Evolutionary conservation across 2,113 vertebrate species (phyloP).

Genomic region (Tretioscincus oriximinensis): DNA sequence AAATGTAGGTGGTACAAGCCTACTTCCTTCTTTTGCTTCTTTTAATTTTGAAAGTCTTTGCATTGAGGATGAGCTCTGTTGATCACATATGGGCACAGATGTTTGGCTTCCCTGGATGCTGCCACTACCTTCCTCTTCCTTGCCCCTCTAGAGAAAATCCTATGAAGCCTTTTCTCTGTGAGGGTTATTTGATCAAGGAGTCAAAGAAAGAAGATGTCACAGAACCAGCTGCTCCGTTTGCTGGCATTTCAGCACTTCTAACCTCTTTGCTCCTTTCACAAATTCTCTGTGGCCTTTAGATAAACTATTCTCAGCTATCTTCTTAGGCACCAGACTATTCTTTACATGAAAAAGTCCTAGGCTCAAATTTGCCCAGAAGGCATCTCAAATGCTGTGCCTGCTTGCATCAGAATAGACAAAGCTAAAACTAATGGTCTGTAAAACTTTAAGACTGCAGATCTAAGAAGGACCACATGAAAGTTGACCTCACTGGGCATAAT

Average conservation of each 20-base stretch:
- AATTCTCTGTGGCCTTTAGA: not conserved
- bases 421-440: not conserved
- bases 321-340: not conserved
- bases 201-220: not conserved
- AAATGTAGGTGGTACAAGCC: not conserved
- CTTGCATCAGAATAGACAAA: not conserved
- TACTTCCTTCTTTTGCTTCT: not conserved
- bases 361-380: too few species aligned
- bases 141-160: constrained; percentile 16
- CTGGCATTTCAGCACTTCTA: not conserved
- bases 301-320: not conserved
- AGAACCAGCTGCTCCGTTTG: not conserved
- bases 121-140: not conserved
- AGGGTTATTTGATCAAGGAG: constrained; percentile 20
- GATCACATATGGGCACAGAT: not conserved
- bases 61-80: not conserved
- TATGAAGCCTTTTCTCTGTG: not conserved
- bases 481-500: too few species aligned
- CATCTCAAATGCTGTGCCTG: too few species aligned
- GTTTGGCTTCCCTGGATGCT: not conserved
- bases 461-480: too few species aligned
- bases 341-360: not conserved
- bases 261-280: not conserved
- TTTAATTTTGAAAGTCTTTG: constrained; percentile 44
- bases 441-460: too few species aligned